A percentile compares a stretch with the other conserved stretches of the same genome.
phyloP scores from a whole-genome alignment of 2,797 vertebrate genomes.

The Sebastes goodei region DNA sequence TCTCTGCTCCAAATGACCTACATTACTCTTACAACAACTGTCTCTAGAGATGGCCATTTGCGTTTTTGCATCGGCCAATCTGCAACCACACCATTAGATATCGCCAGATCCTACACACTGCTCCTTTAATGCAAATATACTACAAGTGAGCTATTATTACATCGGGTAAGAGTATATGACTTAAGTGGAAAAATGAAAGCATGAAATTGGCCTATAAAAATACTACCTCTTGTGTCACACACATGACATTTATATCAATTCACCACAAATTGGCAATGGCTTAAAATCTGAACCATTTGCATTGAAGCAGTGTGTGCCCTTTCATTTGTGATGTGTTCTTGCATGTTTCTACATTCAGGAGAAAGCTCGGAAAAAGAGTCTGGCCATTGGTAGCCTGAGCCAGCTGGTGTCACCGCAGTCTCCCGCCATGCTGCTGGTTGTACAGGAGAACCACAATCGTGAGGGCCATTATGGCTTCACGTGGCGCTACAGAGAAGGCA shows the following conservation, averaged over 20 bases:
- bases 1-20: too few relatives aligned
- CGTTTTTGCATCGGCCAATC: too few relatives aligned
- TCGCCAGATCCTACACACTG: too few relatives aligned
- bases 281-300: not conserved
- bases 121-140: not conserved
- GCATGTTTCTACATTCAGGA: conserved; percentile 65
- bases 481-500: conserved; percentile 51
- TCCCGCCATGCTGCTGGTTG: conserved; percentile 77
- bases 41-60: too few relatives aligned
- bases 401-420: conserved; percentile 78
- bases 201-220: not conserved
- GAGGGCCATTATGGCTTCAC: conserved; percentile 74
- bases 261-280: not conserved
- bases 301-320: not conserved
- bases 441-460: conserved; percentile 62
- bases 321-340: not conserved
- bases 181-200: not conserved
- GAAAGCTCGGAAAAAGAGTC: conserved; percentile 47
- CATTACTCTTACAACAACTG: too few relatives aligned
- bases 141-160: not conserved
- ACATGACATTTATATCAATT: not conserved
- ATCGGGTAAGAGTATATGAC: not conserved
- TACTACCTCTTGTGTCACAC: not conserved
- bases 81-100: too few relatives aligned
- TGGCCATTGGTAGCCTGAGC: conserved; percentile 60